Base-by-base conservation (phyloP, 2,113 vertebrate species). In the Apistogramma diplotaenia region DNA sequence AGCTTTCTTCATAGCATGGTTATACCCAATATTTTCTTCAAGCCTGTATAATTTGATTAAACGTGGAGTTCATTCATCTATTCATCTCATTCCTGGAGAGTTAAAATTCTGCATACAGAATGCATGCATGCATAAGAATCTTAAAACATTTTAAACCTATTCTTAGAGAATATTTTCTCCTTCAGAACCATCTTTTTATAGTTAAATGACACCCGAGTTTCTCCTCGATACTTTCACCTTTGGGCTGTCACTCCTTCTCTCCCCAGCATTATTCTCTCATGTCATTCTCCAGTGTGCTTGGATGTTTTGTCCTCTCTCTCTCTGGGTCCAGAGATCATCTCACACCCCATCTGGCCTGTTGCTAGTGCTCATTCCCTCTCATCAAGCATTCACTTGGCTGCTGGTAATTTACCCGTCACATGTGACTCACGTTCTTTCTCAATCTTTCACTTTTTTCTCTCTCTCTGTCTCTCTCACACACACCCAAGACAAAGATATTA, bases 281-380 rank as follows among this genome's bases (percentile, higher is more conserved):
- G 25, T 46, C 37, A 78, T 72, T 82, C 49, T 29, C 18, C 7
- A 54, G 56, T 76, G 57, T 86, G 56, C 74, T 74, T 31, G 71
- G 61, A 72, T 75, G 59, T 76, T 79, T 80, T 70, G 18, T 85
- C 23, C 85, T 83, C 71, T 87, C 54, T 31, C 67, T 33, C 67
- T 84, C 59, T 25, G 21, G 82, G 87, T 74, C 75, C 54, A 67
- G 12, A 78, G 85, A 83, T 83, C 72, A 60, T 70, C 79, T 91
- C 89, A 76, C 87, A 57, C 61, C 89, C 92, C 89, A 91, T 91
- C 90, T 92, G 93, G 85, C 86, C 85, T 87, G 67, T 65, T 82
- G 54, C 75, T 73, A 78, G 37, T 37, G 23, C 74, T 79, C 70
- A 80, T 18, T 89, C 72, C 77, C 74, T 62, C 65, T 81, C 60